Conservation (phyloP, 2,888 invertebrate genomes). For the Beris morrisii region DNA sequence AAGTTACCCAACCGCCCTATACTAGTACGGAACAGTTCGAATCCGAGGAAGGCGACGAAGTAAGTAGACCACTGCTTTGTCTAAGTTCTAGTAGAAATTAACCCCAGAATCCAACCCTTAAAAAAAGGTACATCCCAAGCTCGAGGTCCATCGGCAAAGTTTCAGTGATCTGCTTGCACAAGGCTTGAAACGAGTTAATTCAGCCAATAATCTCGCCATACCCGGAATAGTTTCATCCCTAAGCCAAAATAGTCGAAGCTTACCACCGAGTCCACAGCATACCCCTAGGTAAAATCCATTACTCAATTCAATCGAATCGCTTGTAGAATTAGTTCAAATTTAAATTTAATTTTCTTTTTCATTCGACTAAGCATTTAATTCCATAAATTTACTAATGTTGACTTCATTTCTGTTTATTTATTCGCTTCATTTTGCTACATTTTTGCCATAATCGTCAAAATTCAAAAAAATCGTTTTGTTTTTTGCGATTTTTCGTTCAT, state of each 20-base stretch:
- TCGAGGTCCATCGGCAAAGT: conserved; percentile 50
- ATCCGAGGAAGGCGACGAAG: conserved; percentile 37
- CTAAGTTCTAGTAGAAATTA: neutral
- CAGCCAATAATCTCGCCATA: conserved; percentile 67
- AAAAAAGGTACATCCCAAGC: conserved; percentile 22
- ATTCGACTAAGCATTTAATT: neutral
- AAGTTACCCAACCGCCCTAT: conserved; percentile 54
- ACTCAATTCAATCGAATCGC: too few relatives aligned
- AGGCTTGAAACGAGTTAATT: conserved; percentile 70
- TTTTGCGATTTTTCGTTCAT: conserved; percentile 3
- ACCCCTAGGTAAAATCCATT: conserved; percentile 60
- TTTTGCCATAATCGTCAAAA: neutral
- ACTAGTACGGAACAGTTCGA: conserved; percentile 44
- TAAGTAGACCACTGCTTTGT: neutral
- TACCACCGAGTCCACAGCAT: conserved; percentile 77
- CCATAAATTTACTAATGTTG: neutral
- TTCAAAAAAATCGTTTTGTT: conserved; percentile 4
- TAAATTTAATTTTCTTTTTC: neutral
- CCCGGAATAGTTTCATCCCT: conserved; percentile 61
- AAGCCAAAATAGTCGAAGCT: conserved; percentile 63
- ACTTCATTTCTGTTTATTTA: conserved; percentile 16
- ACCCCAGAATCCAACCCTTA: neutral
- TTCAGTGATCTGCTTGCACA: conserved; percentile 57
- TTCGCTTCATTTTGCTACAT: conserved; percentile 13
- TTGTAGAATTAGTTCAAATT: neutral